phyloP scores from a whole-genome alignment of 1,140 invertebrate species.

The Pseudomyrmex sp. region DNA sequence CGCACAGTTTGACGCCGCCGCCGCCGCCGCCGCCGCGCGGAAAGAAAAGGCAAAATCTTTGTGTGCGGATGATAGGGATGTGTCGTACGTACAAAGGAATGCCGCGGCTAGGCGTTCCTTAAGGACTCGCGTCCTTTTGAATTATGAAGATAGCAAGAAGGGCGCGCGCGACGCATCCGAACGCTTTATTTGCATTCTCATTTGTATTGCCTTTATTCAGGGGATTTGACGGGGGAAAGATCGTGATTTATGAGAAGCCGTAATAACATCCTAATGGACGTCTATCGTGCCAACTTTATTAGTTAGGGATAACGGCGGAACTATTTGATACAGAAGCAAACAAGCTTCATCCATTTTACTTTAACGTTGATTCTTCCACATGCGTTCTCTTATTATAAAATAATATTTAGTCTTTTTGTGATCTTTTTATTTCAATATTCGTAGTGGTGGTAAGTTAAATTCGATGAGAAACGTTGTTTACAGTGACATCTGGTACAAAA shows the following conservation, averaged over 20 bases:
- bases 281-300: constrained; percentile 60
- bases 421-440: background rate
- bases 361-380: background rate
- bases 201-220: constrained; percentile 57
- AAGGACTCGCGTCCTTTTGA: background rate
- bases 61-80: background rate
- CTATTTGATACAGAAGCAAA: constrained; percentile 13
- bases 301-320: constrained; percentile 26
- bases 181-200: constrained; percentile 67
- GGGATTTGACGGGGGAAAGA: constrained; percentile 58
- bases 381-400: background rate
- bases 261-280: constrained; percentile 65
- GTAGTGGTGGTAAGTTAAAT: too few species aligned
- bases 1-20: background rate
- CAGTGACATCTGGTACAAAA: too few species aligned
- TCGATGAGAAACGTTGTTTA: too few species aligned
- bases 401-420: constrained; percentile 15
- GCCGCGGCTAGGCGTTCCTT: background rate
- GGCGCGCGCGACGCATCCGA: constrained; percentile 1
- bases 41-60: background rate
- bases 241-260: constrained; percentile 67
- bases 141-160: constrained; percentile 1
- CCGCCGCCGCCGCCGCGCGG: too few species aligned
- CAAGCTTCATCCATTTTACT: constrained; percentile 6
- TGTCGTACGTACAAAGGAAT: background rate